Percentiles rank a stretch among this genome's conserved stretches.
Evolutionary conservation across 2,888 invertebrate genomes (phyloP).

Genomic region (Nymphalis c-album): DNA sequence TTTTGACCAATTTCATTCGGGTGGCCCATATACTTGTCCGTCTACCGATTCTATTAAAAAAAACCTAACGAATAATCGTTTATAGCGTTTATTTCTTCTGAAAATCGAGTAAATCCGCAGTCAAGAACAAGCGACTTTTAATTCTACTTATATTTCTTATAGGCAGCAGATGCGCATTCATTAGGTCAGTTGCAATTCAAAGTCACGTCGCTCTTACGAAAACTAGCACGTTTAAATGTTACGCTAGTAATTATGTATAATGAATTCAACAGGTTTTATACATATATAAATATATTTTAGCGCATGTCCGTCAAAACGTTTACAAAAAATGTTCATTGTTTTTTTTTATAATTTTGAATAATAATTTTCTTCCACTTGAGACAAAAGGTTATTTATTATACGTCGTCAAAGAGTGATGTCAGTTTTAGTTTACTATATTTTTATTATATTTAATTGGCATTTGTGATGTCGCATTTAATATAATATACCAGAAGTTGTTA

Average conservation of each 20-base stretch:
- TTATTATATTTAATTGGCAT: not conserved
- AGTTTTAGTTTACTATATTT: not conserved
- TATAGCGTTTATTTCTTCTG: not conserved
- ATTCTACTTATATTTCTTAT: constrained; percentile 16
- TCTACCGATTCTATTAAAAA: too few species aligned
- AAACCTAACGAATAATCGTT: not conserved
- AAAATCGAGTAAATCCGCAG: not conserved
- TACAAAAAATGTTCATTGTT: constrained; percentile 1
- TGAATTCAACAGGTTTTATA: constrained; percentile 11
- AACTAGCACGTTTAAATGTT: constrained; percentile 27
- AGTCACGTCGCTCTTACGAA: constrained; percentile 23
- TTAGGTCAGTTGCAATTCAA: constrained; percentile 28
- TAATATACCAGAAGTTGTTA: not conserved
- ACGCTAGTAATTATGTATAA: constrained; percentile 26
- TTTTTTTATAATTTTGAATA: constrained; percentile 1
- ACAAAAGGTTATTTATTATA: not conserved
- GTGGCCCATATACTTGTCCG: too few species aligned
- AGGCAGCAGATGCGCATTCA: constrained; percentile 26
- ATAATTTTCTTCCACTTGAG: not conserved
- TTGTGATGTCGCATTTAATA: not conserved
- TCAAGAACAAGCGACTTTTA: constrained; percentile 3
- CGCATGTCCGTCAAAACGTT: constrained; percentile 13
- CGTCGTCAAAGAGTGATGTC: not conserved
- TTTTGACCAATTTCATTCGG: too few species aligned
- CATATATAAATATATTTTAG: constrained; percentile 15